Base-by-base conservation (phyloP, 2,888 invertebrate species). In the Minunthozetes semirufus region DNA sequence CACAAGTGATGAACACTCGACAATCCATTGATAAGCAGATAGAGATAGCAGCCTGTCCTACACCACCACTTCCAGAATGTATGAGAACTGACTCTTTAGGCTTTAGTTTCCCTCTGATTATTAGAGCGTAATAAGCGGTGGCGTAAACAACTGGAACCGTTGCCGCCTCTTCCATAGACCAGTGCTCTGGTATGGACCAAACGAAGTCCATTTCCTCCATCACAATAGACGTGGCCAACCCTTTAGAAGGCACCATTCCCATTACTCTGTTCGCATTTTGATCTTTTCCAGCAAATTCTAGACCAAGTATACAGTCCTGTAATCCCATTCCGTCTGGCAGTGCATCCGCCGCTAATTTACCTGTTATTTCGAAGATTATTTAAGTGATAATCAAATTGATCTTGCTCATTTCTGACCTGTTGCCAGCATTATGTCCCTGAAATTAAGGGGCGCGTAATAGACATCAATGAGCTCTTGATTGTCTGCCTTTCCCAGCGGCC, bases 261-360 rank as follows among this genome's bases (percentile, higher is more conserved):
- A 84, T 83, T 38, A 83, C 80, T 38, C 82, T 78, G 8, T 79
- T 78, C 22, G 82, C 82, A 42, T 72, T 72, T 56, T 80, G 70
- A 76, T 81, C 80, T 19, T 78, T 75, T 17, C 84, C 84, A 9
- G 79, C 50, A 75, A 77, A 79, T 75, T 79, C 79, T 11, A 77
- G 50, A 9, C 79, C 79, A 11, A 79, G 29, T 15, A 77, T 22
- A 59, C 77, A 78, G 79, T 97, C 97, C 85, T 91, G 87, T 61
- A 82, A 81, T 27, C 85, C 84, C 77, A 85, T 81, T 53, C 78
- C 72, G 15, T 15, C 46, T 17, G 98, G 97, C 76, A 98, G 87
- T 70, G 97, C 94, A 85, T 98, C 97, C 33, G 95, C 94, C 73
- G 97, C 93, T 77, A 98, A 87, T 85, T 96, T 95, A 80, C 97